Base-by-base conservation (phyloP, 1,140 invertebrate species). In the Andrena cerasifolii region DNA sequence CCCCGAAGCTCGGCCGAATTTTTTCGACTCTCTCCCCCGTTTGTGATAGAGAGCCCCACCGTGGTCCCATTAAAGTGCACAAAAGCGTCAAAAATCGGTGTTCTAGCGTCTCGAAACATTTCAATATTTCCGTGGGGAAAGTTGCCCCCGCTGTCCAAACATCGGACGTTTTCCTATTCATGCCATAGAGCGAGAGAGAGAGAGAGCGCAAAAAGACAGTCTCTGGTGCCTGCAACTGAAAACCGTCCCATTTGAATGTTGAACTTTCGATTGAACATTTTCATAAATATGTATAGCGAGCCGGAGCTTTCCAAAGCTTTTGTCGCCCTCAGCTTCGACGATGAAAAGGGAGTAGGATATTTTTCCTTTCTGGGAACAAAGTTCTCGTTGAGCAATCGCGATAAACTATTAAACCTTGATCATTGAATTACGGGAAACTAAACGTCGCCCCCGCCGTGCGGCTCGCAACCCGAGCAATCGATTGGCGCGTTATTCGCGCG, bases 231-330 rank as follows among this genome's bases (percentile, higher is more conserved):
- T 40, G 45, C 70, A 47, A 75, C 43, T 75, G 62, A 67, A 67
- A 75, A 56, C 51, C 14, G 51, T 24, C 28, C 63, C 63, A 45
- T 75, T 75, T 66, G 53, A 67, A 67, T 75, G 51, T 54, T 33
- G 63, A 67, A 75, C 73, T 75, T 73, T 67, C 62, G 10, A 56
- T 43, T 47, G 40, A 56, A 56, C 72, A 66, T 66, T 54, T 75
- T 75, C 28, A 75, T 75, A 75, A 75, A 75, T 75, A 75, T 75
- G 63, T 75, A 75, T 75, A 21, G 8, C 63, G 10, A 28, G 21
- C 21, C 21, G 0, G 1, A 26, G 24, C 40, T 62, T 47, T 26
- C 56, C 24, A 3, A 40, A n/a, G 16, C 68, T 62, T 71, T 72
- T 36, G 43, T 47, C 54, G 40, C 24, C 1, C 14, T 8, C 18